These are phyloP conservation scores for Noctua pronuba DNA, from an alignment of 2,888 invertebrate genomes.

Conservation along the genomic window DNA sequence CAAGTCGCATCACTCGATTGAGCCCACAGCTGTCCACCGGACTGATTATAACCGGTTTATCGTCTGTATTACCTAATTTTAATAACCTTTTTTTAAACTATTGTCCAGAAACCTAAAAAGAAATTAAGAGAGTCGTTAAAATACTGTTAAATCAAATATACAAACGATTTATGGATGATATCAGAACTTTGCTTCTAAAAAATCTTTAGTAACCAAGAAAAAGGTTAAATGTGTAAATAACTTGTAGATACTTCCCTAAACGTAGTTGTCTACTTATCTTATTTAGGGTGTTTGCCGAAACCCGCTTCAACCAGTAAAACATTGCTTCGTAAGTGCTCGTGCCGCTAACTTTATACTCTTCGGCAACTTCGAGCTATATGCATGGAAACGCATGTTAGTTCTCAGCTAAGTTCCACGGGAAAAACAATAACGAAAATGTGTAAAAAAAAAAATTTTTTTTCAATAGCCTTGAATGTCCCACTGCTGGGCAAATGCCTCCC, in stretches of 20 bases:
- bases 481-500: too few relatives aligned
- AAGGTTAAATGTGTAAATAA: slow-evolving; percentile 56
- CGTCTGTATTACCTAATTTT: background rate
- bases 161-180: background rate
- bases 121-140: background rate
- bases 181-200: slow-evolving; percentile 15
- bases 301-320: slow-evolving; percentile 51
- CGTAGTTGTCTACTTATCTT: slow-evolving; percentile 54
- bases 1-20: slow-evolving; percentile 12
- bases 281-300: slow-evolving; percentile 56
- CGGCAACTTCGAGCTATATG: slow-evolving; percentile 19
- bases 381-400: background rate
- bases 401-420: background rate
- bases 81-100: background rate
- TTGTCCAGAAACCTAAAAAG: background rate
- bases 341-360: slow-evolving; percentile 48
- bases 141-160: background rate
- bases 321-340: slow-evolving; percentile 52
- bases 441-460: background rate
- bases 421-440: background rate
- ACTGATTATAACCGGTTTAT: background rate
- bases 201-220: slow-evolving; percentile 40
- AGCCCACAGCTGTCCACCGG: background rate
- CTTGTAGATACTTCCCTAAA: slow-evolving; percentile 52
- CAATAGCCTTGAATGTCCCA: too few relatives aligned